Conservation (phyloP, 2,888 invertebrate species). For the Pachliopta kotzebuea region DNA sequence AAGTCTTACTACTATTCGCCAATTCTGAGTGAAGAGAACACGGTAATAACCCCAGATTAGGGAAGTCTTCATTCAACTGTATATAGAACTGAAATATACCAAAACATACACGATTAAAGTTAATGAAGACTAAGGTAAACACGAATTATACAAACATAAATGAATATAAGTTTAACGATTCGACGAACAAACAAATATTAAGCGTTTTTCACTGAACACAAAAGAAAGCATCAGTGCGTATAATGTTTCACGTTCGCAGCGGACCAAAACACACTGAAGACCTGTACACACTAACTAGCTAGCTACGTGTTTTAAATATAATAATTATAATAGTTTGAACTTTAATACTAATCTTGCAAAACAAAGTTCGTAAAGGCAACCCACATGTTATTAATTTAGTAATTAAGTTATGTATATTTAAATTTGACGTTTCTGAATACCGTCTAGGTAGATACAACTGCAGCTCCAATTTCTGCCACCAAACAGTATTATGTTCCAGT, state of each 20-base stretch:
- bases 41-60: too few species aligned
- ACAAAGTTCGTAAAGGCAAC: background rate
- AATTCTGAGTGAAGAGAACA: too few species aligned
- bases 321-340: background rate
- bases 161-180: constrained; percentile 5
- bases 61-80: too few species aligned
- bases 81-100: background rate
- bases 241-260: constrained; percentile 18
- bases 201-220: constrained; percentile 16
- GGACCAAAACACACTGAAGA: constrained; percentile 1
- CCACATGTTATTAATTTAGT: background rate
- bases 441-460: too few species aligned
- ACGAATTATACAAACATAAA: background rate
- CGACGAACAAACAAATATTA: constrained; percentile 15
- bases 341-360: background rate
- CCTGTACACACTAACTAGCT: constrained; percentile 3
- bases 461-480: too few species aligned
- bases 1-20: too few species aligned
- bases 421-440: too few species aligned
- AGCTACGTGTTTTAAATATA: background rate
- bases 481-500: too few species aligned
- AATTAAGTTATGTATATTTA: background rate
- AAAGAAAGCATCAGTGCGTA: constrained; percentile 21
- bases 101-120: background rate
- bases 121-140: background rate